Evolutionary conservation across 2,113 vertebrate genomes (phyloP), one percentile per base, ranked within the genome.

Genomic region (Leptobrachium ailaonicum): DNA sequence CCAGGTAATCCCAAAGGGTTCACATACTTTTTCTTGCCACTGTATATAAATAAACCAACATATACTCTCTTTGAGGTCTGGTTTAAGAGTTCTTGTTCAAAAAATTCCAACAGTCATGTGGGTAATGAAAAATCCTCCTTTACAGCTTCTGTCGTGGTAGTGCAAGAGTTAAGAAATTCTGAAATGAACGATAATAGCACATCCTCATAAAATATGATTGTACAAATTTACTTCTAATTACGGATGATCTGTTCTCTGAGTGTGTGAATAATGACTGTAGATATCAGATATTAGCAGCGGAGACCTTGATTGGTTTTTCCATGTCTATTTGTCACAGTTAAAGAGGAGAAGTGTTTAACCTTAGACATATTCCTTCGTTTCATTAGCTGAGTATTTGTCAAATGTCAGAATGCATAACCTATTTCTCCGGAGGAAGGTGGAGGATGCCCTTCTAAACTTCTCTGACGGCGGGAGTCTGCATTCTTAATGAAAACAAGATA

Each of bases 381-480:
- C 45, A 54, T 53, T 67, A 75, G 42, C 42, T 40, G 20, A 75
- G n/a, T 45, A 75, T 47, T 13, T 68, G 75, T 76, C 64, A 76
- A 41, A 76, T 56, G 75, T 76, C 75, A 76, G 64, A 54, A 67
- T 76, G 75, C 75, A 42, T 68, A 68, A 76, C 75, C 75, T 76
- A 68, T 67, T 76, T 56, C 50, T 42, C 64, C 7, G 50, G 63
- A 20, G 75, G 64, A 45, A 41, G 66, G 64, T 2, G 9, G 2
- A 56, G 47, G 56, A 20, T 68, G 47, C 66, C 75, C 75, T 66
- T 42, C n/a, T 54, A 76, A 68, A 68, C 64, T 43, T 43, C 45
- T 41, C 40, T n/a, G 63, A 67, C 50, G 74, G 66, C 50, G 62
- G 54, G 10, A 42, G 50, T 40, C 64, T 67, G 42, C 54, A 64